Conservation (phyloP, 2,888 invertebrate genomes). For the Pammene fasciana region DNA sequence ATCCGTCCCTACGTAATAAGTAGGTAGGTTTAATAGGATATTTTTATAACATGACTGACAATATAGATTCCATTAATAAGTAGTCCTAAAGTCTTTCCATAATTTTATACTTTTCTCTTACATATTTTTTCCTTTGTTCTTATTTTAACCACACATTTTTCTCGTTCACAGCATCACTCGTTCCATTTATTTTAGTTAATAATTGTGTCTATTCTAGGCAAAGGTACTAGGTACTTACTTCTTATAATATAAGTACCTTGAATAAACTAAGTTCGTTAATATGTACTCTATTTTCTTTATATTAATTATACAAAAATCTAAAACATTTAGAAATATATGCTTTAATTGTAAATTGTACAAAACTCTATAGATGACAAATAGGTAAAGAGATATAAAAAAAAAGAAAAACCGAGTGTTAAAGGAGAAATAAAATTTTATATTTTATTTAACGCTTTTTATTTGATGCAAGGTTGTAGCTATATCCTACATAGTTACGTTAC, state of each 20-base stretch:
- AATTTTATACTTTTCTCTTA: constrained; percentile 8
- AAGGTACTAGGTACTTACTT: background rate
- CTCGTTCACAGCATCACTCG: background rate
- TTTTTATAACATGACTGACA: constrained; percentile 31
- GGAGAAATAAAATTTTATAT: constrained; percentile 27
- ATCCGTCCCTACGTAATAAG: constrained; percentile 36
- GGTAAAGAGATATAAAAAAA: constrained; percentile 3
- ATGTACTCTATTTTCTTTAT: constrained; percentile 26
- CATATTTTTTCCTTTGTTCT: background rate
- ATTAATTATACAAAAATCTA: constrained; percentile 21
- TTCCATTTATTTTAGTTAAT: background rate
- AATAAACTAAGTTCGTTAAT: background rate
- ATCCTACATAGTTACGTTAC: too few species aligned
- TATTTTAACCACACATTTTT: background rate
- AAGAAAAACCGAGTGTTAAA: constrained; percentile 4
- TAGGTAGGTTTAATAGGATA: constrained; percentile 3
- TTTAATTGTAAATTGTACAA: constrained; percentile 56
- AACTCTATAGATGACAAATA: constrained; percentile 33
- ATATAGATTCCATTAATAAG: constrained; percentile 28
- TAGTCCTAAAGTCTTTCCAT: constrained; percentile 36
- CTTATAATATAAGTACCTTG: background rate
- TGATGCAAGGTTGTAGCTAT: background rate
- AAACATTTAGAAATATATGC: constrained; percentile 42
- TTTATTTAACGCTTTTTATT: background rate
- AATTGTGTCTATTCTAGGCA: too few species aligned